Evolutionary conservation across 2,113 vertebrate species (phyloP).

Genomic region (Menura novaehollandiae): DNA sequence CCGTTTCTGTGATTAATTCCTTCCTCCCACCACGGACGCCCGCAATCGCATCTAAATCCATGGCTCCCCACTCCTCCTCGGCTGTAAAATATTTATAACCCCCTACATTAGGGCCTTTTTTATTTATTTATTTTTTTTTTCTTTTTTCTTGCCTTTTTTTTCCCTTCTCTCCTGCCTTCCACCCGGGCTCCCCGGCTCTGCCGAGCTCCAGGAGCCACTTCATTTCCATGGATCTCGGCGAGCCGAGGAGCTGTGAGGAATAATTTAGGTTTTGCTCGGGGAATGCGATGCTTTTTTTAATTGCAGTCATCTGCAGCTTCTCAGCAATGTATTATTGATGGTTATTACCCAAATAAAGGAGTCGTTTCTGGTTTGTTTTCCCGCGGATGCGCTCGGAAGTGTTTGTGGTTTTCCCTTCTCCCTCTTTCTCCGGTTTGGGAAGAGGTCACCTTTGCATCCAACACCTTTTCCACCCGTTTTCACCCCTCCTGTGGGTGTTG

Average conservation of each 20-base stretch:
- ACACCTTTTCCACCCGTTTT: neutral
- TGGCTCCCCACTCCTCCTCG: slow-evolving; percentile 51
- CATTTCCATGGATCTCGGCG: slow-evolving; percentile 34
- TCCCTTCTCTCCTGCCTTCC: neutral
- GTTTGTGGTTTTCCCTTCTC: neutral
- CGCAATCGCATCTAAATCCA: neutral
- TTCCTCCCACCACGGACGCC: slow-evolving; percentile 41
- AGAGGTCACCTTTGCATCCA: neutral
- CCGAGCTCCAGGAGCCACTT: slow-evolving; percentile 19
- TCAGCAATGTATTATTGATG: slow-evolving; percentile 70
- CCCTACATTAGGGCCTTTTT: neutral
- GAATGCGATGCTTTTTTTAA: slow-evolving; percentile 71
- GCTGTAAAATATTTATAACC: slow-evolving; percentile 57
- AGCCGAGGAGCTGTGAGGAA: slow-evolving; percentile 60
- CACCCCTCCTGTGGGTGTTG: neutral
- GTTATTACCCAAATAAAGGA: slow-evolving; percentile 54
- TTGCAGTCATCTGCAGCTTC: slow-evolving; percentile 68
- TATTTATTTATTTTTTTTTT: fast-evolving
- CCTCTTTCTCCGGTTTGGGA: neutral
- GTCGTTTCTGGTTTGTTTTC: neutral
- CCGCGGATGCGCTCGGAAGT: neutral
- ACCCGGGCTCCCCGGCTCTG: neutral
- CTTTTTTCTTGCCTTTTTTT: neutral
- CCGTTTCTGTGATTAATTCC: slow-evolving; percentile 41
- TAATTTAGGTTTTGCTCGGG: slow-evolving; percentile 56